These are phyloP conservation scores for Serilophus lunatus DNA, from an alignment of 2,113 vertebrate species.

Conservation along the genomic window DNA sequence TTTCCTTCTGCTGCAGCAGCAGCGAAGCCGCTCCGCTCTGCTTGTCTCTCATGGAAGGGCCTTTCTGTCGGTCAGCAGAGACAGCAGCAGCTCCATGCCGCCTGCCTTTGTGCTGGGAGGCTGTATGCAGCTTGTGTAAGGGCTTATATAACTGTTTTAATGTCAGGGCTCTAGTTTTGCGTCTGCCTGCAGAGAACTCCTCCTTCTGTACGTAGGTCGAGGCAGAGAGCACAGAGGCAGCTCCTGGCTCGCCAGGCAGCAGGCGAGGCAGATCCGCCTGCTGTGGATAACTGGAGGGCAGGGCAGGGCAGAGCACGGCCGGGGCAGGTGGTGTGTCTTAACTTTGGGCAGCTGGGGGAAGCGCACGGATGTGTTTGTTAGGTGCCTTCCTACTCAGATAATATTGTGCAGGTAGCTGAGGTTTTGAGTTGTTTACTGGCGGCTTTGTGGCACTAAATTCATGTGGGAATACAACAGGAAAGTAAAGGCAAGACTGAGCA, in stretches of 20 bases:
- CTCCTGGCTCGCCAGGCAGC: neutral
- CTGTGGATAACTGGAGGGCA: fast-evolving
- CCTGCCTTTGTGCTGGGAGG: neutral
- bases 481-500: neutral
- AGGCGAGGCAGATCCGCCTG: neutral
- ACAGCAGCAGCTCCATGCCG: neutral
- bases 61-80: neutral
- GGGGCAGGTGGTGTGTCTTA: neutral
- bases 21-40: fast-evolving
- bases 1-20: neutral
- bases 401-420: neutral
- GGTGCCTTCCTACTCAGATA: neutral
- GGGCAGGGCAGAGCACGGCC: neutral
- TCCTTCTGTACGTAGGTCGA: neutral
- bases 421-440: neutral
- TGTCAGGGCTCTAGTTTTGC: neutral
- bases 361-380: neutral
- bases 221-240: neutral
- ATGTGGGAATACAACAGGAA: neutral
- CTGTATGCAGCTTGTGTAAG: neutral
- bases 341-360: neutral
- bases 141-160: conserved; percentile 26
- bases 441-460: neutral
- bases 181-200: neutral
- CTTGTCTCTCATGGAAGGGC: neutral